Base-by-base conservation (phyloP, 1,140 invertebrate species). In the Eurosta solidaginis region DNA sequence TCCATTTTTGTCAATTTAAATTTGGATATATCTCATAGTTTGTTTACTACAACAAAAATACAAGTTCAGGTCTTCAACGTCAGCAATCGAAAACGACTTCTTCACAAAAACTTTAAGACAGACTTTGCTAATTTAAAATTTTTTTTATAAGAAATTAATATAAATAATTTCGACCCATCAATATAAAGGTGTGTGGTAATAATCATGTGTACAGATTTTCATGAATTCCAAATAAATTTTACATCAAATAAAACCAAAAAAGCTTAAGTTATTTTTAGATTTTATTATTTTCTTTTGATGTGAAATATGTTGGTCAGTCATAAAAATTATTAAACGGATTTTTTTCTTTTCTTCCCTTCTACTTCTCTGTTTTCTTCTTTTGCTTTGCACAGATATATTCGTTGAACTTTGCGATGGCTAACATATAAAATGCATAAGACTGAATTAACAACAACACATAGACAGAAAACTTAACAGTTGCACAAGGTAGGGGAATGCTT, bases 401-500 rank as follows among this genome's bases (percentile, higher is more conserved):
- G 85, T 86, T 86, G 85, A 86, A 86, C 85, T 86, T 86, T 86
- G 85, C 85, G 84, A 86, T 86, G 85, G 85, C 85, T 86, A 86
- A 86, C 86, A 86, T 86, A 86, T 86, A 86, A 79, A 68, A 68
- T 68, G 59, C 36, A 68, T 33, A 68, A 68, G 59, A 68, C 59
- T 68, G 59, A 68, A 40, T 68, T 40, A 68, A 14, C 59, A 68
- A 68, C 59, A 68, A 68, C 36, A 68, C 59, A 68, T 68, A 42
- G 85, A 86, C 84, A 86, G 85, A 80, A 79, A 79, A 52, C 83
- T 84, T 84, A 83, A 84, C 84, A 85, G 84, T 86, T 86, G 84
- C 84, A 86, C 84, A 86, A 86, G 84, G 84, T 86, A 86, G 84
- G 84, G 83, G 14, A 12, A 47, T 12, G 10, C 44, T 33, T 7